Conservation (phyloP, 2,113 vertebrate species). For the Sylvietta virens region DNA sequence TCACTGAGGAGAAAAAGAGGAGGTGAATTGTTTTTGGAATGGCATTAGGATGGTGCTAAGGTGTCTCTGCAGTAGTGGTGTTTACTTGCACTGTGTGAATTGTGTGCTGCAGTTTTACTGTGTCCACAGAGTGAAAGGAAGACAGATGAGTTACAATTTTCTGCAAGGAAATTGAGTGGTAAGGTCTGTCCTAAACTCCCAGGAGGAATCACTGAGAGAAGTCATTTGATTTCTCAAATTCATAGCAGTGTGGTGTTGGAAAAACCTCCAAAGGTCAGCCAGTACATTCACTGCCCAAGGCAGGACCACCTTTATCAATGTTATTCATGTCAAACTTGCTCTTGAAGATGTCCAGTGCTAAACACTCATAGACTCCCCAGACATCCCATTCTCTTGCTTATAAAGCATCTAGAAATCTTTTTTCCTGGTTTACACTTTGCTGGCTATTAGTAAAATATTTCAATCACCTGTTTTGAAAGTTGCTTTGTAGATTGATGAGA, state of each 20-base stretch:
- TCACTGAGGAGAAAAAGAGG: neutral
- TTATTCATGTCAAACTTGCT: neutral
- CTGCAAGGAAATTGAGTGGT: neutral
- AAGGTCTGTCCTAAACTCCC: neutral
- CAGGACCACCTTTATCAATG: neutral
- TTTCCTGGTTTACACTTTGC: neutral
- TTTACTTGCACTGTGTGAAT: neutral
- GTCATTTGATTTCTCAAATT: neutral
- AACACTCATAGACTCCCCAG: neutral
- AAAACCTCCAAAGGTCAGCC: neutral
- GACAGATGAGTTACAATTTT: conserved; percentile 14
- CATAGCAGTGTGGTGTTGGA: neutral
- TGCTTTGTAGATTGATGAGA: neutral
- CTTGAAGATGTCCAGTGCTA: neutral
- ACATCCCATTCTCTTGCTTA: neutral
- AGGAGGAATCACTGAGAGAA: neutral
- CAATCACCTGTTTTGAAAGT: neutral
- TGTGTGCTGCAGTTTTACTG: neutral
- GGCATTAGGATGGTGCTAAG: neutral
- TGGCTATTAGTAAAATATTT: neutral
- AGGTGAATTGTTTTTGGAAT: neutral
- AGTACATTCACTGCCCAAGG: neutral
- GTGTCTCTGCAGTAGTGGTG: neutral
- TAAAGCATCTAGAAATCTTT: neutral
- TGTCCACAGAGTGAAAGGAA: neutral